Base-by-base conservation (phyloP, 1,140 invertebrate genomes). In the Anastatus disparis region DNA sequence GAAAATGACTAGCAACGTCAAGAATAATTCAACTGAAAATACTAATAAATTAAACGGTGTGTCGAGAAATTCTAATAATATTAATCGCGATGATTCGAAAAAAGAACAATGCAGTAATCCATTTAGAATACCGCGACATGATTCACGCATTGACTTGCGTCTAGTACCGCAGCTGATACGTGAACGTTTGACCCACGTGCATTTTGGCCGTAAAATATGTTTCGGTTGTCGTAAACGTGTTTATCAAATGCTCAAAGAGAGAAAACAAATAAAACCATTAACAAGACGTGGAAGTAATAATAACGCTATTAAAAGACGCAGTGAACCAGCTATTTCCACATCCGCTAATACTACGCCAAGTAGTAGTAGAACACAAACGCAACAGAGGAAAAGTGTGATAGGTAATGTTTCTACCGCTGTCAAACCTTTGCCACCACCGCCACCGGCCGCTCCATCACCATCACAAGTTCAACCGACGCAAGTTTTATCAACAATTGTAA, bases 201-300 rank as follows among this genome's bases (percentile, higher is more conserved):
- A 24, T 24, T 64, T 70, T 27, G 61, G 40, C 0, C 20, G 17
- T 0, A 44, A 17, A 22, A 48, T 70, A 46, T 71, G 70, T 29
- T 0, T 1, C n/a, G 1, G 9, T 0, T 71, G 70, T 13, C 70
- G 70, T 0, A 17, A 59, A 10, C 70, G 70, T 3, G 61, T 65
- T 10, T 61, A 71, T 55, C 4, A 2, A 17, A 65, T 65, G 61
- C 44, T 71, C n/a, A 63, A 64, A 38, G 40, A 70, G n/a, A 50
- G 68, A 0, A 63, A 40, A 7, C 59, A 56, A 13, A 27, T 64
- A 2, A 64, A 70, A 13, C 46, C 59, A 3, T 58, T 61, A 10
- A 24, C 12, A 0, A 61, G 67, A 3, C 58, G 61, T 17, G 17
- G 27, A 26, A 20, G 12, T 31, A 38, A 20, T 24, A 15, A 29